Percentiles rank a stretch among this genome's conserved stretches.
Conservation (phyloP, 1,140 invertebrate species). For the Hypsibius dujardini region DNA sequence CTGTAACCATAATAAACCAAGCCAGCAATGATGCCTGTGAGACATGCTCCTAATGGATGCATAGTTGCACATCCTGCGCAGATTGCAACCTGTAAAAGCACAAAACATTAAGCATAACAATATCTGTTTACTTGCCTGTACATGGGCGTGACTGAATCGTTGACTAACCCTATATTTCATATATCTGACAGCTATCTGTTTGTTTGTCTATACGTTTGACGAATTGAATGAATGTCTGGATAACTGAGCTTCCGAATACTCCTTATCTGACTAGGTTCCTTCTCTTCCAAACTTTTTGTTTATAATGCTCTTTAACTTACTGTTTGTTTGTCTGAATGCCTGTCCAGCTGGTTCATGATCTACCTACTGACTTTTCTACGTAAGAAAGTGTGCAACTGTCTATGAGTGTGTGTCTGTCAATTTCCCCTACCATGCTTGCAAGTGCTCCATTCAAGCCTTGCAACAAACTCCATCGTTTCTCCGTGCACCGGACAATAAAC, state of each 20-base stretch:
- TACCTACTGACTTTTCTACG: no score
- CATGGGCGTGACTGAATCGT: slow-evolving; percentile 2
- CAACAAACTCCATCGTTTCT: slow-evolving; percentile 37
- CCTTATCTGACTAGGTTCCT: no score
- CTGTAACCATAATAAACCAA: slow-evolving; percentile 32
- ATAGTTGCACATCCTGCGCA: slow-evolving; percentile 39
- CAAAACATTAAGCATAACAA: no score
- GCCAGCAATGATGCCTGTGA: slow-evolving; percentile 34
- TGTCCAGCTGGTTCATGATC: no score
- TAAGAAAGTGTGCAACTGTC: no score
- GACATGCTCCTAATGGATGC: slow-evolving; percentile 33
- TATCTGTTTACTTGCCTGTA: no score
- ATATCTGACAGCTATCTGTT: slow-evolving; percentile 4
- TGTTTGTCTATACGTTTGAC: background rate
- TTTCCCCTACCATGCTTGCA: slow-evolving; percentile 41
- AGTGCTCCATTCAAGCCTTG: slow-evolving; percentile 40
- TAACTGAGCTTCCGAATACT: no score
- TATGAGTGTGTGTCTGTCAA: no score
- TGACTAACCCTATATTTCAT: slow-evolving; percentile 9
- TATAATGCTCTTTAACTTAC: no score
- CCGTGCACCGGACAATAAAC: slow-evolving; percentile 24
- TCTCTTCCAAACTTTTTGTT: no score
- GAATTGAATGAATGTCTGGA: no score
- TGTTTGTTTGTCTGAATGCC: no score
- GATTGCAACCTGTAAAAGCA: slow-evolving; percentile 33